A percentile compares a stretch with the other conserved stretches of the same genome.
Conservation (phyloP, 2,113 vertebrate species). For the western clawed frog (Xenopus tropicalis) region UCB_Xtro_10.0 CM004444.2:179149001-179149500, state of each 20-base stretch:
- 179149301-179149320: conserved; percentile 56
- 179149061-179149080: conserved; percentile 20
- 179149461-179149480: conserved; percentile 71
- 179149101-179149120: conserved; percentile 56
- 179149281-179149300: conserved; percentile 66
- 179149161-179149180: conserved; percentile 63
- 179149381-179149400: conserved; percentile 73
- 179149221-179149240: conserved; percentile 62
- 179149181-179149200: conserved; percentile 59
- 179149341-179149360: conserved; percentile 64
- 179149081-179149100: conserved; percentile 44
- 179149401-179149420: conserved; percentile 61
- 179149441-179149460: conserved; percentile 65
- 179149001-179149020: conserved; percentile 60
- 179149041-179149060: conserved; percentile 49
- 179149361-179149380: conserved; percentile 73
- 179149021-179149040: conserved; percentile 63
- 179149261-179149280: conserved; percentile 69
- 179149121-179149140: conserved; percentile 57
- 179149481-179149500: conserved; percentile 74
- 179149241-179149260: conserved; percentile 62
- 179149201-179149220: conserved; percentile 55
- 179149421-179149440: conserved; percentile 65
- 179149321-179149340: conserved; percentile 53
- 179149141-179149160: conserved; percentile 55